Conservation (phyloP, 23 tunicate genomes). For the Styela clava region DNA sequence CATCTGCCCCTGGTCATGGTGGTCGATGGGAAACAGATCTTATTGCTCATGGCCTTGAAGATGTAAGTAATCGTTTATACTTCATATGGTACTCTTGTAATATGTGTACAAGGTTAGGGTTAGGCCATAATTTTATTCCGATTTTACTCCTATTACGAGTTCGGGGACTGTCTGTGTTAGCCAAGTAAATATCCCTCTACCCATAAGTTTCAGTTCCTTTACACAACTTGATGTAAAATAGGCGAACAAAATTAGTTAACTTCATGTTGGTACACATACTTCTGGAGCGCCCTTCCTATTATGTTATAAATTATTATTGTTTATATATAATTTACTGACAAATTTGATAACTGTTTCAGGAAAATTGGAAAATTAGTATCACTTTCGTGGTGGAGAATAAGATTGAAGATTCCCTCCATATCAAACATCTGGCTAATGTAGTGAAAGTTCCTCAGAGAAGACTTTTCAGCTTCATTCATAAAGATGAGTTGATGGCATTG, state of each 20-base stretch:
- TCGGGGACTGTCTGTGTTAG: too few relatives aligned
- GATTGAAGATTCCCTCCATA: constrained; percentile 54
- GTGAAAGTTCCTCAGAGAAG: constrained; percentile 78
- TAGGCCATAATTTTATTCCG: too few relatives aligned
- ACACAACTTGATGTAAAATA: too few relatives aligned
- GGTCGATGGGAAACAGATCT: constrained; percentile 72
- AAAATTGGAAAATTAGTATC: constrained; percentile 68
- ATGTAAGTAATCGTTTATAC: constrained; percentile 26
- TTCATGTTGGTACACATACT: too few relatives aligned
- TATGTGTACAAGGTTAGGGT: too few relatives aligned
- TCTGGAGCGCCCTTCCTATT: too few relatives aligned
- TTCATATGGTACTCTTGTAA: background rate
- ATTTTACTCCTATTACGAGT: too few relatives aligned
- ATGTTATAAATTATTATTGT: too few relatives aligned
- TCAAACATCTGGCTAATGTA: constrained; percentile 59
- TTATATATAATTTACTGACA: background rate
- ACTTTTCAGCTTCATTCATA: constrained; percentile 55
- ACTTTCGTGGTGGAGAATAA: constrained; percentile 74
- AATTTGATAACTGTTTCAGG: constrained; percentile 33
- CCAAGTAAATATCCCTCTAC: too few relatives aligned
- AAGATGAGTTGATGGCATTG: constrained; percentile 77
- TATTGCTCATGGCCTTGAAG: constrained; percentile 55
- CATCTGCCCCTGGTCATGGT: constrained; percentile 70
- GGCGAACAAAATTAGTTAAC: too few relatives aligned
- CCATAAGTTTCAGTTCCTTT: too few relatives aligned